Evolutionary conservation across 2,888 invertebrate species (phyloP).

Genomic region (Melanotus villosus): DNA sequence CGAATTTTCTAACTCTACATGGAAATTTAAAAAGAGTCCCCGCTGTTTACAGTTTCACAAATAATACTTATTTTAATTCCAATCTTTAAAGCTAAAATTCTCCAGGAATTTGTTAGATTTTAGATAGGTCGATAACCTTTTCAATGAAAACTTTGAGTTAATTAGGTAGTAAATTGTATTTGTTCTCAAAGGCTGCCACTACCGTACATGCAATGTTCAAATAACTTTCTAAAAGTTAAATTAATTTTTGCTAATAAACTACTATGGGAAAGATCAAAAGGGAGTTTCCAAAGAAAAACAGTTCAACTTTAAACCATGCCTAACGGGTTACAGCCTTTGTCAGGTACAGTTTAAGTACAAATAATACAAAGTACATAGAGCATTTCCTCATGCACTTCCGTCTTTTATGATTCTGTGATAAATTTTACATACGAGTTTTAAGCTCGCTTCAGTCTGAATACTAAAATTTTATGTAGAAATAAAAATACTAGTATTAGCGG

Average conservation of each 20-base stretch:
- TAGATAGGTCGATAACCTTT: no score
- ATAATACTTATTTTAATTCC: not conserved
- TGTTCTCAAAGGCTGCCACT: no score
- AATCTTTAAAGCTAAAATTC: no score
- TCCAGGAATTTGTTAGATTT: no score
- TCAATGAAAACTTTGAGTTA: no score
- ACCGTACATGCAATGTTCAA: no score
- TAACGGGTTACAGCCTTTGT: not conserved
- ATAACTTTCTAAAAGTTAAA: no score
- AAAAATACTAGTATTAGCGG: not conserved
- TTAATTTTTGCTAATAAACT: not conserved
- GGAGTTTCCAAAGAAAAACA: not conserved
- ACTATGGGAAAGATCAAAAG: not conserved
- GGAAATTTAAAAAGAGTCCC: no score
- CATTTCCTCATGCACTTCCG: slow-evolving; percentile 30
- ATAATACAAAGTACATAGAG: slow-evolving; percentile 14
- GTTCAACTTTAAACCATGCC: not conserved
- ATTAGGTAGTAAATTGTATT: no score
- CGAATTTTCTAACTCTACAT: not conserved
- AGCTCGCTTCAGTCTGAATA: slow-evolving; percentile 14
- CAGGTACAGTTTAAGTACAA: slow-evolving; percentile 22
- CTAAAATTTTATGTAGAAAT: slow-evolving; percentile 20
- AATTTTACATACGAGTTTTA: slow-evolving; percentile 25
- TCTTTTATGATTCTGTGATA: slow-evolving; percentile 33
- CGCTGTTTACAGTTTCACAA: not conserved